Percentiles rank a stretch among this genome's conserved stretches.
Evolutionary conservation across 2,888 invertebrate species (phyloP).

Genomic region (Julus scanicus): DNA sequence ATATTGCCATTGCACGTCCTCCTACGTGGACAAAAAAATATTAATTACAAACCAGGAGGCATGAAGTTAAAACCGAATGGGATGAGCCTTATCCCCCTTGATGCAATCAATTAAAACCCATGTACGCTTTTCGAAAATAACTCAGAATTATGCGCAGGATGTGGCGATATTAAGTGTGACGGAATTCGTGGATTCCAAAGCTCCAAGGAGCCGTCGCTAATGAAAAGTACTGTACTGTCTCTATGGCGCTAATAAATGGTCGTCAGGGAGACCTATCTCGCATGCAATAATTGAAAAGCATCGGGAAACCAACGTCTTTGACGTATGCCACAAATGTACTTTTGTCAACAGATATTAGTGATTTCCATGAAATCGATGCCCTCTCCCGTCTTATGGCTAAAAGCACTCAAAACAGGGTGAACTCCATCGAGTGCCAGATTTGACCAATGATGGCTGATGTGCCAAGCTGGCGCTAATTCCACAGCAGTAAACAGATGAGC

Average conservation of each 20-base stretch:
- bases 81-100: neutral
- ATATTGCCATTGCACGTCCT: constrained; percentile 26
- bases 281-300: constrained; percentile 25
- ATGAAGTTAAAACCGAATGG: neutral
- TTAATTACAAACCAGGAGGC: constrained; percentile 21
- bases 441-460: too few species aligned
- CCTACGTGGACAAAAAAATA: neutral
- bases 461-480: too few species aligned
- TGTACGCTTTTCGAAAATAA: constrained; percentile 5
- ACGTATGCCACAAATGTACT: neutral
- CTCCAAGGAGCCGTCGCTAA: constrained; percentile 27
- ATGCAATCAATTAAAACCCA: constrained; percentile 36
- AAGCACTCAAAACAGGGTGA: neutral
- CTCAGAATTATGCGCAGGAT: constrained; percentile 38
- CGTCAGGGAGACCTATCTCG: constrained; percentile 16
- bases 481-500: too few species aligned
- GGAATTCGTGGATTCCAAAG: constrained; percentile 18
- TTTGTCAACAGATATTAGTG: neutral
- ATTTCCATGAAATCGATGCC: neutral
- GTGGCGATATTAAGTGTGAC: constrained; percentile 34
- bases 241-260: constrained; percentile 33
- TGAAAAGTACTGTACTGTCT: constrained; percentile 26
- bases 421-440: too few species aligned
- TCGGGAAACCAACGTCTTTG: constrained; percentile 23
- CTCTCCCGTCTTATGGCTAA: neutral